Evolutionary conservation across 2,113 vertebrate species (phyloP).

Genomic region (Percopsis transmontana): DNA sequence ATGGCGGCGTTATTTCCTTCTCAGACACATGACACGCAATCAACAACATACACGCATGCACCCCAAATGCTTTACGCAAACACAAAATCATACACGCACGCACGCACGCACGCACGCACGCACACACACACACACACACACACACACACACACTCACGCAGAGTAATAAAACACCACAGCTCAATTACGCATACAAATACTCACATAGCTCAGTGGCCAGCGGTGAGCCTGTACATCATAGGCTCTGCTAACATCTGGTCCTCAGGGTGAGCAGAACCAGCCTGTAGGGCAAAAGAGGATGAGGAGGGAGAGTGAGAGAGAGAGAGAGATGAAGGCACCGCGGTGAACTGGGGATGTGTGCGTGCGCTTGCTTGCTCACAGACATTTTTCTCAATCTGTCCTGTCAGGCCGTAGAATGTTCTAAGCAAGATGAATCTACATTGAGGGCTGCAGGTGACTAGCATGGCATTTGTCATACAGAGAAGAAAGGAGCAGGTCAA

Average conservation of each 20-base stretch:
- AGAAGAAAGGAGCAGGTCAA: constrained; percentile 26
- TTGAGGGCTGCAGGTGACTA: constrained; percentile 60
- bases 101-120: constrained; percentile 11
- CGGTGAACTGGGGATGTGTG: constrained; percentile 29
- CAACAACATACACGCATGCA: constrained; percentile 1
- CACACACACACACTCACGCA: constrained; percentile 2
- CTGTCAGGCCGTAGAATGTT: constrained; percentile 60
- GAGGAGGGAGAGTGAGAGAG: constrained; percentile 6
- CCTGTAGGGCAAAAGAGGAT: constrained; percentile 31
- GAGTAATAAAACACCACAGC: constrained; percentile 50
- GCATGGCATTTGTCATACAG: constrained; percentile 62
- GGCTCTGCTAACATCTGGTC: constrained; percentile 51
- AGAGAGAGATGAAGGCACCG: constrained; percentile 32
- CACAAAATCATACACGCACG: constrained; percentile 1
- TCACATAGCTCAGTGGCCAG: constrained; percentile 48
- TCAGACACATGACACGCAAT: not conserved
- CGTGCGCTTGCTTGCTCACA: constrained; percentile 46
- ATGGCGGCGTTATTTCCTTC: constrained; percentile 32
- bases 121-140: constrained; percentile 1
- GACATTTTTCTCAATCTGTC: constrained; percentile 77
- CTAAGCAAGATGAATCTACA: constrained; percentile 75
- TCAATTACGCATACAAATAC: constrained; percentile 69
- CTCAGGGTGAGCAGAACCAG: constrained; percentile 46
- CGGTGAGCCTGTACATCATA: constrained; percentile 68
- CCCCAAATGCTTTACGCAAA: not conserved